Conservation (phyloP, 2,797 vertebrate genomes). For the Columba guinea region DNA sequence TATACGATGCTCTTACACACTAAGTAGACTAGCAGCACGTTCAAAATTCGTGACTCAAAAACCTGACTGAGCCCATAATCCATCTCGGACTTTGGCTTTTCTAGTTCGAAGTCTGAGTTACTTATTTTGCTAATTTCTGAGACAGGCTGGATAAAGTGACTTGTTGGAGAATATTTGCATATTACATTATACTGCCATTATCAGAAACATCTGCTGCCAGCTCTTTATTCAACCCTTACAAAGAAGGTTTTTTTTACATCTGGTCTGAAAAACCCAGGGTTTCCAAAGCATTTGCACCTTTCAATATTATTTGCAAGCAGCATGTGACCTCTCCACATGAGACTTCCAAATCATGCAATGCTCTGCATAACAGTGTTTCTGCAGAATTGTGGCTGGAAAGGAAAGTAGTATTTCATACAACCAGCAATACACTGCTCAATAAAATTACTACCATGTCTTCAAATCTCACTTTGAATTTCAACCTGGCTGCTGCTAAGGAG, state of each 20-base stretch:
- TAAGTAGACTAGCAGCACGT: neutral
- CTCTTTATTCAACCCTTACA: neutral
- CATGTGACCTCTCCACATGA: accelerated
- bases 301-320: neutral
- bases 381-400: neutral
- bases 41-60: neutral
- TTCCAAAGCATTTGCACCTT: neutral
- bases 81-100: neutral
- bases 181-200: neutral
- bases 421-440: neutral
- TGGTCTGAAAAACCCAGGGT: neutral
- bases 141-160: neutral
- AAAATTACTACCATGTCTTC: neutral
- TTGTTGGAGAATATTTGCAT: neutral
- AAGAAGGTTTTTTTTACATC: neutral
- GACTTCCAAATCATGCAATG: neutral
- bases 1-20: neutral
- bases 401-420: neutral
- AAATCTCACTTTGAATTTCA: neutral
- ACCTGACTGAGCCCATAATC: neutral
- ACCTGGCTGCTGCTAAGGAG: neutral
- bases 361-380: neutral
- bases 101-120: neutral
- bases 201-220: neutral
- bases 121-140: neutral